Evolutionary conservation across 2,797 vertebrate species (phyloP), one percentile per base, ranked within the genome.

Genomic region (Melanotaenia boesemani): DNA sequence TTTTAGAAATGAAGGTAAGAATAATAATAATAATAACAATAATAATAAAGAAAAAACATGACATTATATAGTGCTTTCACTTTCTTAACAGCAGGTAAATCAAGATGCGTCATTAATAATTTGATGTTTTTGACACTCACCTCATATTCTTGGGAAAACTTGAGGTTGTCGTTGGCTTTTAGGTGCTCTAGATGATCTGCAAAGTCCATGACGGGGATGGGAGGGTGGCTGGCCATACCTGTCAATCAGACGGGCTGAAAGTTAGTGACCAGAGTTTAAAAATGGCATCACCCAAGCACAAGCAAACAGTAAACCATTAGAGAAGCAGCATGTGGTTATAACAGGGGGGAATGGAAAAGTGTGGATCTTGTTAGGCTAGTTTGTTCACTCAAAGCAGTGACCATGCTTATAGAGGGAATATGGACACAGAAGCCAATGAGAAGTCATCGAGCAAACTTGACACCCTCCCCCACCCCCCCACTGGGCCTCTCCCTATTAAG

Each of bases 71-170:
- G 7, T 46, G 18, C 2, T 6, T 8, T 20, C 44, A 46, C 18
- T 18, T 16, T 12, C 11, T 41, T 13, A 41, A 44, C 41, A 16
- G 41, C 41, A 44, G 16, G 1, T 18, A 48, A 5, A 48, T 20
- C 5, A 48, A 6, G 46, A 20, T 20, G 6, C 44, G 20, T 18
- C 41, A 30, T 41, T 58, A 26, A 65, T 55, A 28, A 5, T 3
- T 6, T 30, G 28, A 67, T 11, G 24, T 37, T 4, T 20, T 8
- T 10, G 12, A 68, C 36, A 37, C 63, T 86, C 94, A 97, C 98
- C 96, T 99, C 98, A 77, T 99, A 99, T 77, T 99, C 98, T 91
- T 99, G 98, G 30, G 98, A 99, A 91, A 99, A 99, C 90, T 99
- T 99, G 87, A 99, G 93, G 95, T 99, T 99, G 94, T 99, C 98